Evolutionary conservation across 1,140 invertebrate genomes (phyloP).

Genomic region (Drosophila kurseongensis): DNA sequence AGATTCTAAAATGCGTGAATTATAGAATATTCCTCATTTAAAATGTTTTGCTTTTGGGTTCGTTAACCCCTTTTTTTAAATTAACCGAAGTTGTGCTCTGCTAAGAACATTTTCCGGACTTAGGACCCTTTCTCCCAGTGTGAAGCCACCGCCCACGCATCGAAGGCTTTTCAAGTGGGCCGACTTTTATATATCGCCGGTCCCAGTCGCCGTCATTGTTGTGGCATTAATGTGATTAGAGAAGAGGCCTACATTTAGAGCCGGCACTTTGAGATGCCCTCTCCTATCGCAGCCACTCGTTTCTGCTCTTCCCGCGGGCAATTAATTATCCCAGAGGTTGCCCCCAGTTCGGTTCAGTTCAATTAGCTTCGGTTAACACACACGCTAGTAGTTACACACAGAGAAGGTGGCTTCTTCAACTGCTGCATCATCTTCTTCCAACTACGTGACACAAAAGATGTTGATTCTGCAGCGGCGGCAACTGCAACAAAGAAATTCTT

Average conservation of each 20-base stretch:
- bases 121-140: slow-evolving; percentile 21
- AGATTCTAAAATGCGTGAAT: too few species aligned
- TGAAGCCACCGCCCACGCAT: slow-evolving; percentile 29
- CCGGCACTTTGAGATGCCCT: slow-evolving; percentile 25
- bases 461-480: slow-evolving; percentile 50
- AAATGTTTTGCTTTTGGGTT: too few species aligned
- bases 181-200: slow-evolving; percentile 18
- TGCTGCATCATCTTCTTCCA: neutral
- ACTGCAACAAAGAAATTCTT: slow-evolving; percentile 65
- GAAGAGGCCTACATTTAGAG: slow-evolving; percentile 36
- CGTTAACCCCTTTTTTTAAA: too few species aligned
- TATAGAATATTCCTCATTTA: too few species aligned
- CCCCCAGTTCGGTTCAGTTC: slow-evolving; percentile 33
- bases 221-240: slow-evolving; percentile 44
- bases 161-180: slow-evolving; percentile 32
- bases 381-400: slow-evolving; percentile 2
- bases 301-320: slow-evolving; percentile 29
- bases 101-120: neutral
- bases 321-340: slow-evolving; percentile 44
- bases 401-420: slow-evolving; percentile 14
- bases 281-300: slow-evolving; percentile 12
- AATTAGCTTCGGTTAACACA: slow-evolving; percentile 51
- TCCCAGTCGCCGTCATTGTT: slow-evolving; percentile 6
- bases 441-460: slow-evolving; percentile 66
- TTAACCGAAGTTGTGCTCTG: too few species aligned